phyloP scores from a whole-genome alignment of 2,888 invertebrate genomes.

The Sipunculus nudus region DNA sequence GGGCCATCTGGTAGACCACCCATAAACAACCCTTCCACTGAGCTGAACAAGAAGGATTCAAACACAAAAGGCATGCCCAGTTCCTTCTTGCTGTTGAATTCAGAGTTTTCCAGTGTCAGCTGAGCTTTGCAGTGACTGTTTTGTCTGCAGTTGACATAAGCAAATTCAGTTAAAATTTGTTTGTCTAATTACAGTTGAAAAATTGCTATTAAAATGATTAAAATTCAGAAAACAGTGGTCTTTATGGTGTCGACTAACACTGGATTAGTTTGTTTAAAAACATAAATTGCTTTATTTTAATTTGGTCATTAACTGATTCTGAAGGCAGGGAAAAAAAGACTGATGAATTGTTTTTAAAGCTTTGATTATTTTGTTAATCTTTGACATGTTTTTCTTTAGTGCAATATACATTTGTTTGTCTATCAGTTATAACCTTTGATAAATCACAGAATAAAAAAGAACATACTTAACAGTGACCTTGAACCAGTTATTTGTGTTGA shows the following conservation, averaged over 20 bases:
- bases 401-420: too few relatives aligned
- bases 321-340: too few relatives aligned
- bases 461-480: constrained; percentile 18
- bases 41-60: constrained; percentile 1
- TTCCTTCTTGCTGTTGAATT: neutral
- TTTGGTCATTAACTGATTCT: too few relatives aligned
- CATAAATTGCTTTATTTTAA: too few relatives aligned
- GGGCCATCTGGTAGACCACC: constrained; percentile 13
- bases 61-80: constrained; percentile 13
- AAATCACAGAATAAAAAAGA: too few relatives aligned
- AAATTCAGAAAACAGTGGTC: too few relatives aligned
- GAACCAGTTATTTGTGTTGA: constrained; percentile 16
- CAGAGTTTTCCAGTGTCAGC: constrained; percentile 1
- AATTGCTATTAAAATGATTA: neutral
- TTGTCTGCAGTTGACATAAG: constrained; percentile 12
- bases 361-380: too few relatives aligned
- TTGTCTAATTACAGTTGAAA: neutral
- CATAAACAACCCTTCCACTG: constrained; percentile 5
- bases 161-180: neutral
- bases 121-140: constrained; percentile 9
- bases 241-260: too few relatives aligned
- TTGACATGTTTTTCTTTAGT: too few relatives aligned
- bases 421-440: too few relatives aligned
- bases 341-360: too few relatives aligned
- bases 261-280: too few relatives aligned